Evolutionary conservation across 2,113 vertebrate genomes (phyloP).

Genomic region (Bombycilla garrulus): DNA sequence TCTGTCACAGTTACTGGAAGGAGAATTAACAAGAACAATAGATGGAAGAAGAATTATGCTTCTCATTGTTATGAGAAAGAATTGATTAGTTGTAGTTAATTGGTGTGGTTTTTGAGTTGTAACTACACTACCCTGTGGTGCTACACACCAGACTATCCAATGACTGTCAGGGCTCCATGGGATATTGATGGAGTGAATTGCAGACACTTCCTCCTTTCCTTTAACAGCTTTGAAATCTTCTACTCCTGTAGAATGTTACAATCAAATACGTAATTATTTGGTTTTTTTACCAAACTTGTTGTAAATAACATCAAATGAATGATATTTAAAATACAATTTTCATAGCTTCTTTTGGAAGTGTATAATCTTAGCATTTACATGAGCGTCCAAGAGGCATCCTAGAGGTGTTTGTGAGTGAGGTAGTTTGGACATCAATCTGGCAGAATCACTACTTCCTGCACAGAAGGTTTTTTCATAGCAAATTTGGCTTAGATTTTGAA

Average conservation of each 20-base stretch:
- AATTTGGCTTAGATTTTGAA: not conserved
- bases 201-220: not conserved
- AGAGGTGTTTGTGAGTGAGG: not conserved
- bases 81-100: constrained; percentile 42
- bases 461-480: not conserved
- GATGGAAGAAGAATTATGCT: not conserved
- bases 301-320: not conserved
- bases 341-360: not conserved
- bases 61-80: not conserved
- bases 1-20: not conserved
- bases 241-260: not conserved
- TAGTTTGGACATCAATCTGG: not conserved
- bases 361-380: not conserved
- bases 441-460: not conserved
- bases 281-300: not conserved
- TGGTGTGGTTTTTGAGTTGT: not conserved
- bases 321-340: not conserved
- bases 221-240: not conserved
- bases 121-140: not conserved
- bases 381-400: not conserved
- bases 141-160: not conserved
- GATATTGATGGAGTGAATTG: not conserved
- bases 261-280: not conserved
- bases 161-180: not conserved
- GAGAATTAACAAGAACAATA: not conserved